phyloP scores from a whole-genome alignment of 2,888 invertebrate species.

The Catonia carolina region DNA sequence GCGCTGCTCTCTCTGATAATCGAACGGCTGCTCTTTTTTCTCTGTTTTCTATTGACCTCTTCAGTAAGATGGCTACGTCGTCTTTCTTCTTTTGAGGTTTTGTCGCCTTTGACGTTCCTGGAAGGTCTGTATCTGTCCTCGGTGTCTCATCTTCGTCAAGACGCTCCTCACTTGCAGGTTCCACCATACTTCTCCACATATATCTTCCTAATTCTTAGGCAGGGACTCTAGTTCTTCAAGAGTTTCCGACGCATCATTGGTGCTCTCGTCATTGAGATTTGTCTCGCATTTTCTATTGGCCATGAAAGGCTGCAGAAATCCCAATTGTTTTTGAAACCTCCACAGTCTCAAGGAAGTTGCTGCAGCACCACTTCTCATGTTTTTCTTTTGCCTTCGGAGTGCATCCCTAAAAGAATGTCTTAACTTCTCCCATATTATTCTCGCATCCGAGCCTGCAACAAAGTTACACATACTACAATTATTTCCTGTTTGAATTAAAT shows the following conservation, averaged over 20 bases:
- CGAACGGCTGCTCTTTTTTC: neutral
- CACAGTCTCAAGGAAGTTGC: constrained; percentile 17
- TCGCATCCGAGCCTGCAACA: constrained; percentile 21
- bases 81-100: neutral
- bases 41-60: neutral
- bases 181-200: too few species aligned
- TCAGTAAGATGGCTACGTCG: neutral
- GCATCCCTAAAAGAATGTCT: constrained; percentile 23
- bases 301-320: constrained; percentile 22
- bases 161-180: too few species aligned
- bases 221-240: too few species aligned
- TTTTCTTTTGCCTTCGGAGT: constrained; percentile 19
- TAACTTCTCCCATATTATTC: constrained; percentile 24
- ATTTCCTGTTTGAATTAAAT: too few species aligned
- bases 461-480: too few species aligned
- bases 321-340: constrained; percentile 23
- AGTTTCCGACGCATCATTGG: neutral
- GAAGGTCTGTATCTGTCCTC: neutral
- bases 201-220: too few species aligned
- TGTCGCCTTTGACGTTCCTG: neutral
- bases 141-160: too few species aligned
- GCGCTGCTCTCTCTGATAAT: neutral
- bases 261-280: too few species aligned
- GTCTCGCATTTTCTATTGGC: constrained; percentile 20
- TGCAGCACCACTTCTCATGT: constrained; percentile 27